Conservation (phyloP, 2,113 vertebrate species). For the Calyptomena viridis region DNA sequence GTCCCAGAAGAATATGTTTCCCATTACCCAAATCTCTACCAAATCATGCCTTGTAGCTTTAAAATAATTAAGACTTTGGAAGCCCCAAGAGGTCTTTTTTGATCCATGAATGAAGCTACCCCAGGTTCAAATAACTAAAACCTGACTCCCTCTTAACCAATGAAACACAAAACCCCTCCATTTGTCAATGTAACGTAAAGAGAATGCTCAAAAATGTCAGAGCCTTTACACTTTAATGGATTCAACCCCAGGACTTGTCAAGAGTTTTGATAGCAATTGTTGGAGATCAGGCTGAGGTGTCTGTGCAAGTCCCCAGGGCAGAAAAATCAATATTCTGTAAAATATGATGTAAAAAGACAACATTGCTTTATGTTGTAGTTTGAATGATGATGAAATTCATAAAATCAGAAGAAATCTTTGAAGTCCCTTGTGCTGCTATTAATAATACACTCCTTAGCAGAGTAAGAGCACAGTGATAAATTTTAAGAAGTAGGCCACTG, state of each 20-base stretch:
- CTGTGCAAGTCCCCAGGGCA: background rate
- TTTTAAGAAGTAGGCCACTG: background rate
- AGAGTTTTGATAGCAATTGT: constrained; percentile 42
- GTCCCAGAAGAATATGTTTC: constrained; percentile 74
- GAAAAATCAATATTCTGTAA: constrained; percentile 3
- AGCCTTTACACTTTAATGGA: constrained; percentile 56
- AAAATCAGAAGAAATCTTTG: background rate
- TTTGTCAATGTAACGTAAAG: constrained; percentile 69
- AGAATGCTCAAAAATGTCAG: constrained; percentile 60
- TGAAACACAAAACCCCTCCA: constrained; percentile 70
- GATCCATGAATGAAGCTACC: constrained; percentile 75
- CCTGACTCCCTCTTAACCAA: constrained; percentile 66
- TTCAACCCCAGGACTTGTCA: constrained; percentile 36
- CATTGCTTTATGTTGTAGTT: background rate
- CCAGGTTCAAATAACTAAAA: constrained; percentile 73
- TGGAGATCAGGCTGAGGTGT: constrained; percentile 9
- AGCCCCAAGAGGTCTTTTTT: constrained; percentile 73
- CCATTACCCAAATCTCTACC: constrained; percentile 71
- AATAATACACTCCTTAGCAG: background rate
- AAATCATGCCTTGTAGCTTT: constrained; percentile 73
- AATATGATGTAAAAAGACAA: background rate
- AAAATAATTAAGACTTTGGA: constrained; percentile 80
- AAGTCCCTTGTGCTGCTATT: background rate
- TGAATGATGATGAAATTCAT: background rate
- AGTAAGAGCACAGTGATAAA: background rate